Percentiles rank a stretch among this genome's conserved stretches.
These are phyloP conservation scores for Rhyacophila brunnea DNA, from an alignment of 1,140 invertebrate genomes.

Conservation along the genomic window DNA sequence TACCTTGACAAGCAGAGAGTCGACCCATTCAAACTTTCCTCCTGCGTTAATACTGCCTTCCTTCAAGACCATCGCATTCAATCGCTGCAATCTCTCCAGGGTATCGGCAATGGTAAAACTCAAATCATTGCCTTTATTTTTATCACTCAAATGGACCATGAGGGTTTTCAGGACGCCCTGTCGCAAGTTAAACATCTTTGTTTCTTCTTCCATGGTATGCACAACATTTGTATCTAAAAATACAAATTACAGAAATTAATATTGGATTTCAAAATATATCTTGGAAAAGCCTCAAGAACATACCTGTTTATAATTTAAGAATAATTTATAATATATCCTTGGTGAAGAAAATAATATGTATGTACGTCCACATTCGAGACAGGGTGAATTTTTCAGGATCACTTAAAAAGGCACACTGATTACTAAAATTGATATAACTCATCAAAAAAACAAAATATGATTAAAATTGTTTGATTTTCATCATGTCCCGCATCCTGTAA, in stretches of 20 bases:
- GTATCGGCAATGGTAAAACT: slow-evolving; percentile 35
- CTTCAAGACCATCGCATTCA: slow-evolving; percentile 48
- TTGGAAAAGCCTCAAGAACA: no score
- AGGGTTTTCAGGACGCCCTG: slow-evolving; percentile 44
- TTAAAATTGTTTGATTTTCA: no score
- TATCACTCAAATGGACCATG: slow-evolving; percentile 35
- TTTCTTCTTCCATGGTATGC: slow-evolving; percentile 54
- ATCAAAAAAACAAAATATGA: no score
- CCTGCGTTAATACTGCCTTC: slow-evolving; percentile 68
- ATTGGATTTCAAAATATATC: no score
- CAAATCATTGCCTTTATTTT: slow-evolving; percentile 22
- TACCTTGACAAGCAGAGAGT: slow-evolving; percentile 88
- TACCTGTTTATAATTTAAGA: no score
- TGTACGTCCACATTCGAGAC: no score
- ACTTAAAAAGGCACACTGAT: no score
- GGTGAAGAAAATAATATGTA: no score
- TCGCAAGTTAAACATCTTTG: slow-evolving; percentile 55
- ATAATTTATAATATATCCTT: no score
- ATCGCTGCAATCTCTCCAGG: slow-evolving; percentile 34
- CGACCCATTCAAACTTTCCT: slow-evolving; percentile 96
- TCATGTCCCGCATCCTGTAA: no score
- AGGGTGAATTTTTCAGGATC: no score
- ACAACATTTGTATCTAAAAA: slow-evolving; percentile 33
- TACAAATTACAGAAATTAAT: slow-evolving; percentile 3
- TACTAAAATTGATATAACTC: no score